Percentiles rank a stretch among this genome's conserved stretches.
Conservation (phyloP, 2,113 vertebrate genomes). For the rabbit (Oryctolagus cuniculus) region DNA sequence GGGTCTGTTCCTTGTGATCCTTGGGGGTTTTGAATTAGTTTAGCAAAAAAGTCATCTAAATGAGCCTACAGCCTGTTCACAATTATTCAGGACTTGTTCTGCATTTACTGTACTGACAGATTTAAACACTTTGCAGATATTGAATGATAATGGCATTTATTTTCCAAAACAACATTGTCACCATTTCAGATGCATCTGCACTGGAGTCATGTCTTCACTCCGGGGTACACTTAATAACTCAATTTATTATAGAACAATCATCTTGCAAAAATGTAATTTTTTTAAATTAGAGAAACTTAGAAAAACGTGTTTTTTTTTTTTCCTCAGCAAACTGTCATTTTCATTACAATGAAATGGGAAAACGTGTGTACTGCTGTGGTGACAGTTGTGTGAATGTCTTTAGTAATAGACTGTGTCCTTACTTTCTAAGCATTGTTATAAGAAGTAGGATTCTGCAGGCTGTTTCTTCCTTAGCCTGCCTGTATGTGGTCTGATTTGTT, state of each 20-base stretch:
- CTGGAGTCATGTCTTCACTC: conserved; percentile 62
- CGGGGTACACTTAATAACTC: conserved; percentile 50
- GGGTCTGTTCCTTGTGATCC: conserved; percentile 82
- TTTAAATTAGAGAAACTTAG: conserved; percentile 30
- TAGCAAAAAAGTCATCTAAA: conserved; percentile 85
- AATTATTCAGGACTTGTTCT: conserved; percentile 81
- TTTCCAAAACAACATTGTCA: conserved; percentile 77
- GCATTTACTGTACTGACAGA: conserved; percentile 81
- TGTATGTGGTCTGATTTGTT: conserved; percentile 57
- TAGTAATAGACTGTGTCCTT: conserved; percentile 18
- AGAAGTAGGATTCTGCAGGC: conserved; percentile 60
- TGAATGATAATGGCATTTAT: conserved; percentile 84
- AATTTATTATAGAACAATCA: conserved; percentile 67
- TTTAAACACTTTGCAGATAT: conserved; percentile 80
- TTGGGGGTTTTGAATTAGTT: conserved; percentile 87
- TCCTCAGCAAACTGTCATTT: conserved; percentile 33
- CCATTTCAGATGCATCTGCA: conserved; percentile 59
- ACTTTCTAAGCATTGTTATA: conserved; percentile 71
- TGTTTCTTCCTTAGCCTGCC: conserved; percentile 73
- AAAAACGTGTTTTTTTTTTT: conserved; percentile 40
- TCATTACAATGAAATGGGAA: conserved; percentile 43
- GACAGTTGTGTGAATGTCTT: background rate
- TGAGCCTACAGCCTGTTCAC: conserved; percentile 80
- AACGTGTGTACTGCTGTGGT: conserved; percentile 28
- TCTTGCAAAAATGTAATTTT: conserved; percentile 43